These are phyloP conservation scores for Xanthia togata DNA, from an alignment of 2,888 invertebrate genomes.

Conservation along the genomic window DNA sequence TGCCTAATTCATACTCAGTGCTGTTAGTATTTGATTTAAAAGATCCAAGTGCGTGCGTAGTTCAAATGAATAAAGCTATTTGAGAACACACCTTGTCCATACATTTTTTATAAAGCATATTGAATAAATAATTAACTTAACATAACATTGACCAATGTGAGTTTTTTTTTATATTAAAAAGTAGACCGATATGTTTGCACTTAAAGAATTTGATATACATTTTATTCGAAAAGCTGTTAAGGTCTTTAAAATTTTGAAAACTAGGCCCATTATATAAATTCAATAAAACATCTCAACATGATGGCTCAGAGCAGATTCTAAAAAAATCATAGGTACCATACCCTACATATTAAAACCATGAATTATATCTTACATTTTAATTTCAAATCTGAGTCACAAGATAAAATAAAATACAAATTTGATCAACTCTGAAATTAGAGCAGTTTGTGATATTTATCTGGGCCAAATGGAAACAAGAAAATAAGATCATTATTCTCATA, in stretches of 20 bases:
- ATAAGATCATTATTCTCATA: not conserved
- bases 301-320: not conserved
- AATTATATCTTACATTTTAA: no score
- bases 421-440: not conserved
- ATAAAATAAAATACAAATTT: not conserved
- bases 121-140: conserved; percentile 49
- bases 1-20: conserved; percentile 40
- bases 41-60: conserved; percentile 45
- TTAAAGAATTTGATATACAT: not conserved
- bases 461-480: not conserved
- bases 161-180: not conserved
- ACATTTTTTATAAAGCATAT: conserved; percentile 28
- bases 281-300: not conserved
- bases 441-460: not conserved
- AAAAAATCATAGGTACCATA: not conserved
- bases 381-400: not conserved
- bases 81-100: conserved; percentile 38
- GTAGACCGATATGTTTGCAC: not conserved
- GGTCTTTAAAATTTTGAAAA: not conserved
- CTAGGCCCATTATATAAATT: not conserved
- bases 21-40: conserved; percentile 72
- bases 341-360: no score
- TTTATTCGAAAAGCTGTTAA: not conserved
- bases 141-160: conserved; percentile 41
- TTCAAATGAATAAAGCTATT: conserved; percentile 63